Evolutionary conservation across 35 echinoderm and acorn worm species (phyloP).

Genomic region (Heliocidaris tuberculata): DNA sequence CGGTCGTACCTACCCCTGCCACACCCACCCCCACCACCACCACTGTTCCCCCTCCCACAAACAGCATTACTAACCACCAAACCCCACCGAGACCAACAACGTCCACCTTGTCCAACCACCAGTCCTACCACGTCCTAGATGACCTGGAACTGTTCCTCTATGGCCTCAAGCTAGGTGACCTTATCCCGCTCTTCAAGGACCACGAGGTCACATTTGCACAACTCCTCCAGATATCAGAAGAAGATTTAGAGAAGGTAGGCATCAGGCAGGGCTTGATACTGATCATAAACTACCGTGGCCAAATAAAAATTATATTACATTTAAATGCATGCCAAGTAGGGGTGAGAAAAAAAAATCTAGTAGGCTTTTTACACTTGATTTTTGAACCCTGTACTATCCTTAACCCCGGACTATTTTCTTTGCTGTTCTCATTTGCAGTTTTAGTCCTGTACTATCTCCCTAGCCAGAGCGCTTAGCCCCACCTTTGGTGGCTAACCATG

Average conservation of each 20-base stretch:
- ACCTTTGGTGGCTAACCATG: too few species aligned
- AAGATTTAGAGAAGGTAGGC: slow-evolving; percentile 86
- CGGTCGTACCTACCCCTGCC: not conserved
- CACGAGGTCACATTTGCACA: slow-evolving; percentile 75
- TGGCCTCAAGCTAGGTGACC: slow-evolving; percentile 73
- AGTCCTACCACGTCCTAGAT: slow-evolving; percentile 46
- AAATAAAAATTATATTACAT: not conserved
- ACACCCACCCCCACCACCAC: slow-evolving; percentile 28
- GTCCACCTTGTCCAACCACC: not conserved
- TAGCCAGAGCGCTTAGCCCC: too few species aligned
- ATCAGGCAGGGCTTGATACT: not conserved
- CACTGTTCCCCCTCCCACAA: not conserved
- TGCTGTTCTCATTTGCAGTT: too few species aligned
- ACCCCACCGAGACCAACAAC: not conserved
- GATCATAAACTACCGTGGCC: not conserved
- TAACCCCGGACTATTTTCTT: too few species aligned
- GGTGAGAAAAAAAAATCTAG: too few species aligned
- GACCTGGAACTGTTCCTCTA: slow-evolving; percentile 88
- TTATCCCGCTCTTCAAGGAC: slow-evolving; percentile 66
- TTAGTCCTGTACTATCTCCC: too few species aligned
- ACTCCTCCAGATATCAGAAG: slow-evolving; percentile 72
- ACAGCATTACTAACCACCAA: slow-evolving; percentile 35
- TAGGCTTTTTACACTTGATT: too few species aligned
- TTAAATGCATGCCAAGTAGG: too few species aligned
- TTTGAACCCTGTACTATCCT: too few species aligned